Conservation (phyloP, 2,888 invertebrate species). For the Rotaria magnacalcarata region DNA sequence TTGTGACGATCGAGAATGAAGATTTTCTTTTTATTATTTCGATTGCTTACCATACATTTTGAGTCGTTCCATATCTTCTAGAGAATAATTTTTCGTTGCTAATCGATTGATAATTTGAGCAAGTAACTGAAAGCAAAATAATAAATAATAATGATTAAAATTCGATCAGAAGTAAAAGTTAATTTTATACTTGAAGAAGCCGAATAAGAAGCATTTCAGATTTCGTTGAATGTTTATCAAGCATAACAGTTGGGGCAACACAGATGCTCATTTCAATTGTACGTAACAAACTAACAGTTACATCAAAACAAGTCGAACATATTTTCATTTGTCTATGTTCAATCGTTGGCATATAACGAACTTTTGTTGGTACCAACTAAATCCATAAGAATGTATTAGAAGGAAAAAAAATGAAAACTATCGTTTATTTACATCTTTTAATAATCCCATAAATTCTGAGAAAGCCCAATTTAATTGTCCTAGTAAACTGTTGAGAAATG, state of each 20-base stretch:
- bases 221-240: constrained; percentile 67
- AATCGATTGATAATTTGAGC: constrained; percentile 76
- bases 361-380: constrained; percentile 11
- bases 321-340: constrained; percentile 74
- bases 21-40: too few species aligned
- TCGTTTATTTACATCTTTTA: constrained; percentile 68
- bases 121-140: constrained; percentile 63
- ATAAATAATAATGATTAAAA: not conserved
- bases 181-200: constrained; percentile 65
- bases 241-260: constrained; percentile 67
- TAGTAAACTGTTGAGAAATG: constrained; percentile 72
- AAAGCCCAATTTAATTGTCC: constrained; percentile 82
- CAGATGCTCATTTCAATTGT: constrained; percentile 74
- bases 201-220: constrained; percentile 71
- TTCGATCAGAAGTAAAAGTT: not conserved
- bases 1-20: too few species aligned
- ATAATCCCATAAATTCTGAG: constrained; percentile 77
- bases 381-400: not conserved
- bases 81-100: constrained; percentile 70
- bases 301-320: constrained; percentile 77
- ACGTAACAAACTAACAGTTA: constrained; percentile 72
- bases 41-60: constrained; percentile 61
- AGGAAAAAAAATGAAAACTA: not conserved
- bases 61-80: constrained; percentile 66
- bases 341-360: constrained; percentile 53